Conservation (phyloP, 2,888 invertebrate genomes). For the Dermolepida albohirtum region DNA sequence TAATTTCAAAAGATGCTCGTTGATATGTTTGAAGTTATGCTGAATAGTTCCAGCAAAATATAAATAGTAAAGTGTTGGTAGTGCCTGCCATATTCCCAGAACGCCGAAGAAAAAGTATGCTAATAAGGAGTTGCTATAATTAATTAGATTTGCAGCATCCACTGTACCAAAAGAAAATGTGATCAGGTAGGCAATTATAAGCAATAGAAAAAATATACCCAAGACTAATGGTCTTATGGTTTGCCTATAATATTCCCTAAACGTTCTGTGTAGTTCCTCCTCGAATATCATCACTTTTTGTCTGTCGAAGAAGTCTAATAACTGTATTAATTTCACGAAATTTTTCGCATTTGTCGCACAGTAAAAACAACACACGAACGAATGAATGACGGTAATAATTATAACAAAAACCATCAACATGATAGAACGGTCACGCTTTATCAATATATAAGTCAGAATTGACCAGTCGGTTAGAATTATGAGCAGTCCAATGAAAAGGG, state of each 20-base stretch:
- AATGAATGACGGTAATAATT: constrained; percentile 42
- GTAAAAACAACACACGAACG: constrained; percentile 45
- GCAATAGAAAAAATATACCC: neutral
- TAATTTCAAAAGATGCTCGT: constrained; percentile 39
- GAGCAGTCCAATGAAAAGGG: neutral
- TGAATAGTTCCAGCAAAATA: constrained; percentile 48
- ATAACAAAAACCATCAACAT: constrained; percentile 42
- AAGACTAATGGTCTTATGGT: neutral
- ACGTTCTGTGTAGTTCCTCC: neutral
- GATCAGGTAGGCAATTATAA: constrained; percentile 1
- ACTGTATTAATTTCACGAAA: constrained; percentile 48
- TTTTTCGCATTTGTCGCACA: constrained; percentile 44
- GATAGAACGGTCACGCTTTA: neutral
- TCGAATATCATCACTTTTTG: constrained; percentile 30
- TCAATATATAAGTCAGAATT: neutral
- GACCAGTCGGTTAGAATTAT: neutral
- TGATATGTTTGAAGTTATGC: constrained; percentile 49
- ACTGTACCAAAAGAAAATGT: neutral
- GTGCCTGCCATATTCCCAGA: constrained; percentile 51
- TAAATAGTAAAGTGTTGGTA: constrained; percentile 50
- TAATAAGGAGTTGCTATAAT: neutral
- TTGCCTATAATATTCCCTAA: neutral
- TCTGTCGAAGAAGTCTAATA: constrained; percentile 48
- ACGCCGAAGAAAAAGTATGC: constrained; percentile 47
- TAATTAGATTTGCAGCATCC: neutral